Percentiles rank a stretch among this genome's conserved stretches.
Evolutionary conservation across 23 tunicate genomes (phyloP).

Genomic region (Styela clava): DNA sequence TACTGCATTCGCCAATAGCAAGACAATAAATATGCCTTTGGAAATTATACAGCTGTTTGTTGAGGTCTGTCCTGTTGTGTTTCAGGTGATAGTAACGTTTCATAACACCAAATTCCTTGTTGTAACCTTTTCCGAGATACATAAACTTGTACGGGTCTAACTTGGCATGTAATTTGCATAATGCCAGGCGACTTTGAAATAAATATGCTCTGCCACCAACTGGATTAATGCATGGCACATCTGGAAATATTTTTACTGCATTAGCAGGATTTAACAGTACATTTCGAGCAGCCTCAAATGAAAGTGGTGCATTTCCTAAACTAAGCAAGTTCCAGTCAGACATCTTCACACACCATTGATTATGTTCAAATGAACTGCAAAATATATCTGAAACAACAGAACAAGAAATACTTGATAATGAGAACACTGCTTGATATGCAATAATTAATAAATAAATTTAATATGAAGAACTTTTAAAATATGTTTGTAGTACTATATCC

Average conservation of each 20-base stretch:
- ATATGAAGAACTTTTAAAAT: too few relatives aligned
- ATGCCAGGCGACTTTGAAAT: conserved; percentile 18
- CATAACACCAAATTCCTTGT: conserved; percentile 21
- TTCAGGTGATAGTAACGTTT: conserved; percentile 20
- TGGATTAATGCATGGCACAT: conserved; percentile 21
- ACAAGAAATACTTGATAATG: too few relatives aligned
- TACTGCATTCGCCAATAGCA: conserved; percentile 17
- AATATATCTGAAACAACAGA: too few relatives aligned
- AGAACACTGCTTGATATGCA: too few relatives aligned
- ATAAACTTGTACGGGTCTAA: conserved; percentile 21
- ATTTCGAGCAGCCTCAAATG: conserved; percentile 17
- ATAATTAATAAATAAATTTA: too few relatives aligned
- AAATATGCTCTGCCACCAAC: conserved; percentile 12
- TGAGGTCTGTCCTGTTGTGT: conserved; percentile 18
- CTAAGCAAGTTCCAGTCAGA: conserved; percentile 8
- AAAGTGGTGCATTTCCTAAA: conserved; percentile 20
- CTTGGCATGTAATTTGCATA: conserved; percentile 16
- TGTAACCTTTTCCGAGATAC: conserved; percentile 20
- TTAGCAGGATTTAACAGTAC: not conserved
- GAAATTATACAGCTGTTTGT: conserved; percentile 21
- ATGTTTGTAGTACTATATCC: too few relatives aligned
- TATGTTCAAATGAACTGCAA: too few relatives aligned
- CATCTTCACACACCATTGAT: not conserved
- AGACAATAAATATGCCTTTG: conserved; percentile 22
- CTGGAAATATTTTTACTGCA: conserved; percentile 9